Percentiles rank a stretch among this genome's conserved stretches.
Evolutionary conservation across 2,888 invertebrate genomes (phyloP).

Genomic region (Macrosiphum euphorbiae): DNA sequence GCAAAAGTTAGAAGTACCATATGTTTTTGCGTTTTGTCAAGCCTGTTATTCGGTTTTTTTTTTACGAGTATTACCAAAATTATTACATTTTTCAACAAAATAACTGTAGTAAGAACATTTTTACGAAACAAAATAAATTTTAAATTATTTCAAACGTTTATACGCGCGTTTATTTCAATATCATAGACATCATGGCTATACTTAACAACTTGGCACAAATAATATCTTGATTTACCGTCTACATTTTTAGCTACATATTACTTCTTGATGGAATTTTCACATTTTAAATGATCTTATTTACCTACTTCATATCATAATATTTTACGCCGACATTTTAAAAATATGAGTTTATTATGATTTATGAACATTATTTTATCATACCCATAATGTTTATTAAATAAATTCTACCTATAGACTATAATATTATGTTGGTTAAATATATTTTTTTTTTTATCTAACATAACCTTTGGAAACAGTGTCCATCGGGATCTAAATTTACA

Average conservation of each 20-base stretch:
- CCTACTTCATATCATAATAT: not conserved
- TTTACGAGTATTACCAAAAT: constrained; percentile 30
- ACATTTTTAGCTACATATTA: not conserved
- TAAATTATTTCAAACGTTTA: not conserved
- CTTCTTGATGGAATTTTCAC: not conserved
- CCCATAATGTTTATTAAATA: not conserved
- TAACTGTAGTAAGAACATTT: not conserved
- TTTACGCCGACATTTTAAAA: not conserved
- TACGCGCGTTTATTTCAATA: not conserved
- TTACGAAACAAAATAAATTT: not conserved
- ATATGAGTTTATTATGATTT: not conserved
- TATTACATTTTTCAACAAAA: not conserved
- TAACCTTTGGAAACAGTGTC: not conserved
- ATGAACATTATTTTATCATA: not conserved
- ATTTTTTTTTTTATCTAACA: not conserved
- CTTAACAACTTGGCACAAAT: constrained; percentile 5
- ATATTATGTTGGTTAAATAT: not conserved
- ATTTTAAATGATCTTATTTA: not conserved
- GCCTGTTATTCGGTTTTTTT: not conserved
- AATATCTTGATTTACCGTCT: not conserved
- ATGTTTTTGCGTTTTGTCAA: not conserved
- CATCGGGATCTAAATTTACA: not conserved
- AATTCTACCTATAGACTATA: not conserved
- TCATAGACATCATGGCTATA: not conserved
- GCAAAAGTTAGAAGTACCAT: not conserved